These are phyloP conservation scores for Pterobdella sp. DNA, from an alignment of 2,888 invertebrate genomes.

Conservation along the genomic window DNA sequence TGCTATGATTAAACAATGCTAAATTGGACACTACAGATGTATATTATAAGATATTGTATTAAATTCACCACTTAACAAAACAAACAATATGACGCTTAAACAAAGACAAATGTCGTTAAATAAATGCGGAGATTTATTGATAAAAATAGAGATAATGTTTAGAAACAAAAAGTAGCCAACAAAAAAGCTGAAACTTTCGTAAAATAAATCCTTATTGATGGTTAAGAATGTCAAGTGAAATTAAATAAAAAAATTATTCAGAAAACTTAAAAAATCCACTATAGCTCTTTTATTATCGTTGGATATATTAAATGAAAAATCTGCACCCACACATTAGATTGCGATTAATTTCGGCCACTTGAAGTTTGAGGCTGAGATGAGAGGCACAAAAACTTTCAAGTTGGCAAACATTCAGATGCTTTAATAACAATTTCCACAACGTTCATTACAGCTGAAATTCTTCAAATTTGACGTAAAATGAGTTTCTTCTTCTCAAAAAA, in stretches of 20 bases:
- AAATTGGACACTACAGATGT: neutral
- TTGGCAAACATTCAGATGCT: neutral
- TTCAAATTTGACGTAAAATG: neutral
- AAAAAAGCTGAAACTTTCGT: too few species aligned
- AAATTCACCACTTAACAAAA: neutral
- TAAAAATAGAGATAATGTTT: neutral
- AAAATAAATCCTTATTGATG: too few species aligned
- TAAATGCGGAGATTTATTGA: neutral
- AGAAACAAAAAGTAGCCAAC: too few species aligned
- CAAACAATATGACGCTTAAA: conserved; percentile 1
- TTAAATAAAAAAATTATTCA: too few species aligned
- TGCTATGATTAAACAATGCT: too few species aligned
- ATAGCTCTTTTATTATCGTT: too few species aligned
- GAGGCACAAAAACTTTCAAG: neutral
- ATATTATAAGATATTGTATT: neutral
- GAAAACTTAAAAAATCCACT: too few species aligned
- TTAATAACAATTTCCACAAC: neutral
- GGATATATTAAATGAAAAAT: too few species aligned
- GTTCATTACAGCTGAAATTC: neutral
- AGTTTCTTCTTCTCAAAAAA: neutral
- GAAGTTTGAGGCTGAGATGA: neutral
- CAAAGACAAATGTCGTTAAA: conserved; percentile 14
- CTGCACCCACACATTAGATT: conserved; percentile 13
- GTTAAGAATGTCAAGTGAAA: too few species aligned
- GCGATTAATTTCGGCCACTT: conserved; percentile 6